Evolutionary conservation across 2,113 vertebrate species (phyloP).

Genomic region (Suncus etruscus): DNA sequence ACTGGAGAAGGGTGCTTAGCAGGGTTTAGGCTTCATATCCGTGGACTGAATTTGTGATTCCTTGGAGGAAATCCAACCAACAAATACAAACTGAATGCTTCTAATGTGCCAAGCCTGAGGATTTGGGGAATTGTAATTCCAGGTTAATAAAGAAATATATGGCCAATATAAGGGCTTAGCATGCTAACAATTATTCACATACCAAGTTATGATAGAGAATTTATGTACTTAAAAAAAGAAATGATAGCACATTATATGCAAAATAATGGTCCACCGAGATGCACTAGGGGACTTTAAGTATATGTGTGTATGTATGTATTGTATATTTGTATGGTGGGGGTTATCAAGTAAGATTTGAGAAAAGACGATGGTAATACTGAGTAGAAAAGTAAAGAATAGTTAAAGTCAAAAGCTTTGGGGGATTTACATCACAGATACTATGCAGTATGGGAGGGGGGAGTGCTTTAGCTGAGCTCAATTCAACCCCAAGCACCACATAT

Average conservation of each 20-base stretch:
- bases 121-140: not conserved
- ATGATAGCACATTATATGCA: not conserved
- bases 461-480: no score
- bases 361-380: not conserved
- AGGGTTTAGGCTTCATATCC: not conserved
- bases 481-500: no score
- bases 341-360: no score
- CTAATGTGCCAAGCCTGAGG: not conserved
- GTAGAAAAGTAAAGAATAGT: not conserved
- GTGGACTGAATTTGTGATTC: not conserved
- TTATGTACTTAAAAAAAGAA: not conserved
- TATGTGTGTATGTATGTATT: no score
- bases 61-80: constrained; percentile 1
- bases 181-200: not conserved
- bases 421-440: no score
- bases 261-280: not conserved
- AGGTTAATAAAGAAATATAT: not conserved
- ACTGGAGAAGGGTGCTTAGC: not conserved
- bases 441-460: no score
- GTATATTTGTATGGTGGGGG: no score
- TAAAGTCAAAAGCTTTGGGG: not conserved
- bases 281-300: no score
- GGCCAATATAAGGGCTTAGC: not conserved
- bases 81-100: not conserved
- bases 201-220: not conserved